These are phyloP conservation scores for Metopolophium dirhodum DNA, from an alignment of 1,140 invertebrate genomes.

Conservation along the genomic window DNA sequence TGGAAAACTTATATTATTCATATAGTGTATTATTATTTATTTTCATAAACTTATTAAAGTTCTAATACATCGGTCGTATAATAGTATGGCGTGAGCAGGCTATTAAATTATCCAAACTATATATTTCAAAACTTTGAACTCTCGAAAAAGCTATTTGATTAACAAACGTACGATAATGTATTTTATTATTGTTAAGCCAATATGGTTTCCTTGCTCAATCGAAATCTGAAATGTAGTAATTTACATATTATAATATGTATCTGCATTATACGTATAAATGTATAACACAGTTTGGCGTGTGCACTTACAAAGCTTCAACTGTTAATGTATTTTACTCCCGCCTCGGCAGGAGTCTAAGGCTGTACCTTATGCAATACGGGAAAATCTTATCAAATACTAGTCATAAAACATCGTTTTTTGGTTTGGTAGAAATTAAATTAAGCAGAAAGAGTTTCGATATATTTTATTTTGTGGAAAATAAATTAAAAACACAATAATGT, in stretches of 20 bases:
- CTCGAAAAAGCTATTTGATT: background rate
- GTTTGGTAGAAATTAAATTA: background rate
- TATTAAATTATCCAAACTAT: background rate
- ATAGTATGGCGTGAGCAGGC: background rate
- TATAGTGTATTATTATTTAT: background rate
- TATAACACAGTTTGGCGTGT: background rate
- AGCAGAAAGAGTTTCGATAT: background rate
- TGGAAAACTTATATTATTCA: background rate
- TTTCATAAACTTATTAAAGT: background rate
- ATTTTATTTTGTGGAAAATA: background rate
- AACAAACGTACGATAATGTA: background rate
- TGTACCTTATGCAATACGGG: background rate
- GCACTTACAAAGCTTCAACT: background rate
- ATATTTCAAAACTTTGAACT: background rate
- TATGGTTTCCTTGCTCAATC: background rate
- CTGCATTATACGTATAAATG: too few species aligned
- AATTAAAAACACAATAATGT: background rate
- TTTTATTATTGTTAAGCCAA: background rate
- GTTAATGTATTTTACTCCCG: background rate
- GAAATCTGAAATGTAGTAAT: background rate
- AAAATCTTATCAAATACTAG: background rate
- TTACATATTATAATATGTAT: background rate
- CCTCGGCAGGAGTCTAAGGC: background rate
- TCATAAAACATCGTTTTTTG: background rate
- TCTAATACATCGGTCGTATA: background rate